A percentile compares a stretch with the other conserved stretches of the same genome.
Conservation (phyloP, 2,888 invertebrate genomes). For the Biston betularia region DNA sequence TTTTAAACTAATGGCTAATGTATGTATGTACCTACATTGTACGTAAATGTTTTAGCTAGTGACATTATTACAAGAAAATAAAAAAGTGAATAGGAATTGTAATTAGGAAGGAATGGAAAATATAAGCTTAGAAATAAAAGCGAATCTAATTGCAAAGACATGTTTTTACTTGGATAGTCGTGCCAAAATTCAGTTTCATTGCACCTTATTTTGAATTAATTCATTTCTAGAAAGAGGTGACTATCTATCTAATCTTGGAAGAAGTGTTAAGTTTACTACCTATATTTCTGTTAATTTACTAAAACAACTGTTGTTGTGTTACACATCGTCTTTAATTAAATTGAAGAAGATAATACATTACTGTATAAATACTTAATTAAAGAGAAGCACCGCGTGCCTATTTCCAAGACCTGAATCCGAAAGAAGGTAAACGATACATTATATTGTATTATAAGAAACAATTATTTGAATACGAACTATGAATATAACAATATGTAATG, state of each 20-base stretch:
- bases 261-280: neutral
- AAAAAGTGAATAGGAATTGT: no score
- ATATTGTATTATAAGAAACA: constrained; percentile 6
- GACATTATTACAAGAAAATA: no score
- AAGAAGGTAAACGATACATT: constrained; percentile 1
- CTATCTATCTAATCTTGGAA: neutral
- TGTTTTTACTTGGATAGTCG: no score
- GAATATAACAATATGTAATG: constrained; percentile 22
- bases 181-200: neutral
- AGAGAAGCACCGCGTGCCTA: neutral
- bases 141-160: no score
- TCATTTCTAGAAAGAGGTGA: neutral
- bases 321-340: neutral
- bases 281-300: neutral
- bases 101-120: no score
- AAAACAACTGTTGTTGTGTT: no score
- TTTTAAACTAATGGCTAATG: no score
- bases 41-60: no score
- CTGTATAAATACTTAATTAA: constrained; percentile 4
- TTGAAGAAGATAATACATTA: neutral
- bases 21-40: no score
- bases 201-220: neutral
- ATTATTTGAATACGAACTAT: constrained; percentile 15
- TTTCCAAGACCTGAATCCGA: constrained; percentile 10
- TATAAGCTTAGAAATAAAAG: no score